Percentiles rank a stretch among this genome's conserved stretches.
Conservation (phyloP, 2,797 vertebrate genomes). For the Hybognathus amarus region DNA sequence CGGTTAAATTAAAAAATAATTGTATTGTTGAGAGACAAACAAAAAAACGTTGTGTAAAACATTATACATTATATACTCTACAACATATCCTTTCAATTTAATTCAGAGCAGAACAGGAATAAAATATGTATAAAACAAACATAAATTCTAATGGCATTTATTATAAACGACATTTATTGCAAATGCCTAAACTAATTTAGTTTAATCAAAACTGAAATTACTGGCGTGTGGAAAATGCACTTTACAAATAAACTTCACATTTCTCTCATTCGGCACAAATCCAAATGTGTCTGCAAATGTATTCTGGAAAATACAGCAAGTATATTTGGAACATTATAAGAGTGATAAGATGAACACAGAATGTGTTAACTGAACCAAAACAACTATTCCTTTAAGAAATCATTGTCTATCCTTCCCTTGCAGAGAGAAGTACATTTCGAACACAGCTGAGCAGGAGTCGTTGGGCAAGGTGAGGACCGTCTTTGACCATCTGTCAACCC, state of each 20-base stretch:
- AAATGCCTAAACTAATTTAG: background rate
- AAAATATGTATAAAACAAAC: background rate
- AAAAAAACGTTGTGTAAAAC: background rate
- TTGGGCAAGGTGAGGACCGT: constrained; percentile 91
- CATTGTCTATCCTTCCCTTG: constrained; percentile 39
- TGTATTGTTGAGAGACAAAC: background rate
- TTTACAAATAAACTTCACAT: background rate
- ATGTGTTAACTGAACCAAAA: constrained; percentile 30
- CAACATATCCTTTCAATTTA: too few species aligned
- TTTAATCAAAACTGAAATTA: background rate
- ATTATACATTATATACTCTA: too few species aligned
- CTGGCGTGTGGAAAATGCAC: background rate
- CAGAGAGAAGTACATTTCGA: constrained; percentile 93
- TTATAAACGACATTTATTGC: background rate
- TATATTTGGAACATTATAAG: background rate
- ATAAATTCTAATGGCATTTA: background rate
- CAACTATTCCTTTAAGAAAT: constrained; percentile 11
- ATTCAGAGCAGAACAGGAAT: background rate
- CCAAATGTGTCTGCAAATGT: background rate
- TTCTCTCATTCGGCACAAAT: background rate
- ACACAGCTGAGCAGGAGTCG: constrained; percentile 93
- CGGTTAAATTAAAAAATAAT: too few species aligned
- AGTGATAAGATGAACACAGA: background rate
- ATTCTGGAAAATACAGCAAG: background rate
- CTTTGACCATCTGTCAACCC: constrained; percentile 24